Conservation (phyloP, 2,113 vertebrate genomes). For the Speoplatyrhinus poulsoni region DNA sequence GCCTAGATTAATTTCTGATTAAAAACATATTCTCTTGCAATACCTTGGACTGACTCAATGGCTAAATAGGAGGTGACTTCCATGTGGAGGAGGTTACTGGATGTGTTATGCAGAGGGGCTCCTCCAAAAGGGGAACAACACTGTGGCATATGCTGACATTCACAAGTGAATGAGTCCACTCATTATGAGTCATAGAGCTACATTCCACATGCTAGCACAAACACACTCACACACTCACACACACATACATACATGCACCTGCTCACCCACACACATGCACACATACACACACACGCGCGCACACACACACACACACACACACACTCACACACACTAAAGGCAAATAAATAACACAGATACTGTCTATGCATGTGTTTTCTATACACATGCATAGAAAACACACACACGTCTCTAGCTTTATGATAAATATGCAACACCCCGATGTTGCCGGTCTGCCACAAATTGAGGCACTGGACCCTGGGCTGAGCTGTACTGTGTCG, state of each 20-base stretch:
- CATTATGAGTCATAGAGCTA: constrained; percentile 8
- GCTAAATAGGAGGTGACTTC: neutral
- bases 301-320: constrained; percentile 15
- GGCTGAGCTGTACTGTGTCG: constrained; percentile 37
- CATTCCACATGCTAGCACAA: constrained; percentile 47
- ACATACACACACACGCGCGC: constrained; percentile 34
- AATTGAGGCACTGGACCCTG: constrained; percentile 17
- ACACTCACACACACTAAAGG: neutral
- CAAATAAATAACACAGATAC: neutral
- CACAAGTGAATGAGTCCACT: constrained; percentile 42
- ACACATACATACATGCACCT: no score
- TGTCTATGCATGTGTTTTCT: neutral
- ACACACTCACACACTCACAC: constrained; percentile 16
- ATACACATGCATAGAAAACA: constrained; percentile 17
- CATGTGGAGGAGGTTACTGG: neutral
- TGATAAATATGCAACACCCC: constrained; percentile 51
- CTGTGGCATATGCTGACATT: constrained; percentile 49
- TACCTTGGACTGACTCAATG: no score
- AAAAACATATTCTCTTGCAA: no score
- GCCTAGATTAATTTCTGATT: no score
- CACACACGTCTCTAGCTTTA: constrained; percentile 30
- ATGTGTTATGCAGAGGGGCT: constrained; percentile 23
- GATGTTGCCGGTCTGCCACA: no score
- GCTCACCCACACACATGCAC: no score
- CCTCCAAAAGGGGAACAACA: constrained; percentile 24